These are phyloP conservation scores for Pseudoips prasinana DNA, from an alignment of 2,888 invertebrate species.

Conservation along the genomic window DNA sequence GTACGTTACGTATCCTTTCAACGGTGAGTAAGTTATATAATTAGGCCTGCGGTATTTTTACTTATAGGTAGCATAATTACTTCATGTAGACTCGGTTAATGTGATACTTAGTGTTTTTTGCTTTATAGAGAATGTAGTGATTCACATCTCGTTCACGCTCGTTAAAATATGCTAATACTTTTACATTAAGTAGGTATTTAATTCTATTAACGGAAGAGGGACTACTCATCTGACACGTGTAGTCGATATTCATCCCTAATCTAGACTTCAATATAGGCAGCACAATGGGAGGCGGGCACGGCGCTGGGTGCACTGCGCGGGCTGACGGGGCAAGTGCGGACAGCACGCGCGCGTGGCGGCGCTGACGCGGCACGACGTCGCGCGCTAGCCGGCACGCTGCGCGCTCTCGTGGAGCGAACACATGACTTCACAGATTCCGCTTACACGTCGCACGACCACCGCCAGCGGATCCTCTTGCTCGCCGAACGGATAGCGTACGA, in stretches of 20 bases:
- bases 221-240: no score
- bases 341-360: conserved; percentile 87
- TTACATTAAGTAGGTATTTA: no score
- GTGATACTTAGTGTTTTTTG: no score
- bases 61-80: no score
- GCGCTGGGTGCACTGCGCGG: conserved; percentile 92
- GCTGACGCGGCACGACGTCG: conserved; percentile 87
- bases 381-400: conserved; percentile 92
- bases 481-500: conserved; percentile 96
- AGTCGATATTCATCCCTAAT: no score
- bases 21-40: no score
- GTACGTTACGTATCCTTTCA: no score
- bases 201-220: no score
- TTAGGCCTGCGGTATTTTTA: no score
- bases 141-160: conserved; percentile 1
- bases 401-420: conserved; percentile 95
- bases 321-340: conserved; percentile 92
- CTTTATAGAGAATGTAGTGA: no score
- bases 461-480: conserved; percentile 95
- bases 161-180: neutral
- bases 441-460: conserved; percentile 98
- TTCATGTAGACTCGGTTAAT: no score
- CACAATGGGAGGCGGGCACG: conserved; percentile 83
- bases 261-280: conserved; percentile 50
- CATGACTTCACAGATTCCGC: conserved; percentile 99